Evolutionary conservation across 1,140 invertebrate species (phyloP).

Genomic region (Gryon sp.): DNA sequence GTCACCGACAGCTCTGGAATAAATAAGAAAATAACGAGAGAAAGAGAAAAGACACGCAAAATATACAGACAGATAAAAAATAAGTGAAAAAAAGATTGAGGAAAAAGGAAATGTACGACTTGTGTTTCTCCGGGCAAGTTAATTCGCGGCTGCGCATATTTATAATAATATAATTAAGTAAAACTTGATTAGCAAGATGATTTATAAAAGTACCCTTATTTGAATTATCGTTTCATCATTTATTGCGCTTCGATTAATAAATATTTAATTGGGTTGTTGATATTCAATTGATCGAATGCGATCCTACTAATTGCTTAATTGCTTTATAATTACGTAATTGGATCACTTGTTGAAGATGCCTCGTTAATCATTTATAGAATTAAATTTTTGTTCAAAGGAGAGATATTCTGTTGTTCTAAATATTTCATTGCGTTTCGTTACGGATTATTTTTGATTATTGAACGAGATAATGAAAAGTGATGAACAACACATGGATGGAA

Average conservation of each 20-base stretch:
- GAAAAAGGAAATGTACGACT: not conserved
- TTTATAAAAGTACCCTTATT: conserved; percentile 7
- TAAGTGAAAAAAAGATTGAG: not conserved
- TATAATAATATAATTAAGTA: not conserved
- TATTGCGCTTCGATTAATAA: conserved; percentile 16
- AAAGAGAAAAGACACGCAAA: too few relatives aligned
- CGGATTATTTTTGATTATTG: not conserved
- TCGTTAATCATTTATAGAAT: conserved; percentile 20
- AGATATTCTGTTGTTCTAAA: not conserved
- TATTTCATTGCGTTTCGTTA: not conserved
- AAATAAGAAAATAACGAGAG: too few relatives aligned
- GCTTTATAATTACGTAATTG: conserved; percentile 38
- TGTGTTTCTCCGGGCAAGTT: not conserved
- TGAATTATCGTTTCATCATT: conserved; percentile 3
- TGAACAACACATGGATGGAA: too few relatives aligned
- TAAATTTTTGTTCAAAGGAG: not conserved
- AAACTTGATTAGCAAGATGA: not conserved
- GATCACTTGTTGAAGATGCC: conserved; percentile 10
- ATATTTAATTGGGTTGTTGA: conserved; percentile 31
- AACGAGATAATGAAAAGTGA: too few relatives aligned
- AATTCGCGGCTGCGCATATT: conserved; percentile 15
- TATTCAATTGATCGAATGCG: conserved; percentile 8
- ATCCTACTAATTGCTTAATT: conserved; percentile 22
- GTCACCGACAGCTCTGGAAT: too few relatives aligned
- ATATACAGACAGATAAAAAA: too few relatives aligned